phyloP scores from a whole-genome alignment of 2,113 vertebrate genomes.

The Rana temporaria region DNA sequence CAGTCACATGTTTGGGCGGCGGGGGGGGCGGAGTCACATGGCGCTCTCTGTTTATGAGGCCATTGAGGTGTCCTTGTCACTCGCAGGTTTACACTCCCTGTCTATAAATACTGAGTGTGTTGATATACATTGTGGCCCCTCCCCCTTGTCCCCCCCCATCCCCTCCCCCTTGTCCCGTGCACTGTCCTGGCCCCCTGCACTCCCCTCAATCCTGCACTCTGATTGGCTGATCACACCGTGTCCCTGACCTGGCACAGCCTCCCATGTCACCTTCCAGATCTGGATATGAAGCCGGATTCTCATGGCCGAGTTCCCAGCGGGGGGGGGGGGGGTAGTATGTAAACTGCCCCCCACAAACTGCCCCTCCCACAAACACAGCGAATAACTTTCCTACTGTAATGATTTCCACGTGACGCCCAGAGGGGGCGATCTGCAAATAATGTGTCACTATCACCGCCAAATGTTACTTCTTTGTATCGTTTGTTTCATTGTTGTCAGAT shows the following conservation, averaged over 20 bases:
- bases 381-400: too few relatives aligned
- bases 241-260: slow-evolving; percentile 31
- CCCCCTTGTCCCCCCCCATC: slow-evolving; percentile 7
- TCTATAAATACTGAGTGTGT: slow-evolving; percentile 37
- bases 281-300: not conserved
- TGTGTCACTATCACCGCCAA: too few relatives aligned
- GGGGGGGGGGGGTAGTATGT: too few relatives aligned
- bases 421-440: too few relatives aligned
- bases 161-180: too few relatives aligned
- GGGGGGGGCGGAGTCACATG: not conserved
- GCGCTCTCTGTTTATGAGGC: not conserved
- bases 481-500: too few relatives aligned
- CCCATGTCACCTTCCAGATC: not conserved
- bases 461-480: too few relatives aligned
- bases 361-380: too few relatives aligned
- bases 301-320: not conserved
- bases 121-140: slow-evolving; percentile 5
- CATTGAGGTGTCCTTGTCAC: not conserved
- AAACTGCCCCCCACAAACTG: too few relatives aligned
- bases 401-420: too few relatives aligned
- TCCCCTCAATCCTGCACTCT: not conserved
- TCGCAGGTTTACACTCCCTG: not conserved
- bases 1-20: not conserved
- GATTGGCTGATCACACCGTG: slow-evolving; percentile 23
- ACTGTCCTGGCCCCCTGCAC: slow-evolving; percentile 20